phyloP scores from a whole-genome alignment of 1,140 invertebrate genomes.

The Micrasema minimum region DNA sequence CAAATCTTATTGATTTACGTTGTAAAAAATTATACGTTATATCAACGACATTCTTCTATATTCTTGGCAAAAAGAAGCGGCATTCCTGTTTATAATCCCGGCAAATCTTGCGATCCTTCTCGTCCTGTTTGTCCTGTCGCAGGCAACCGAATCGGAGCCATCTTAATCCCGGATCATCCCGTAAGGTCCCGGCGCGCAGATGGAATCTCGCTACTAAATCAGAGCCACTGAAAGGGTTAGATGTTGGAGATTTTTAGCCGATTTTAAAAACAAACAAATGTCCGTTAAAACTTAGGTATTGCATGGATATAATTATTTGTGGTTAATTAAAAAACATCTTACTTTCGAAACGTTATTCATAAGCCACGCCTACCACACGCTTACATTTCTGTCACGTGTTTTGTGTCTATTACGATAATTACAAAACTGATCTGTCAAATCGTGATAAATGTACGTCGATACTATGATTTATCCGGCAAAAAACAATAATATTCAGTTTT shows the following conservation, averaged over 20 bases:
- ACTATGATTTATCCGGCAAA: too few species aligned
- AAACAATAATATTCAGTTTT: too few species aligned
- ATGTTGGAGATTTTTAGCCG: not conserved
- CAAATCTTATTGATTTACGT: too few species aligned
- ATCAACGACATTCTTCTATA: too few species aligned
- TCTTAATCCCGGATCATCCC: constrained; percentile 37
- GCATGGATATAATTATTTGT: not conserved
- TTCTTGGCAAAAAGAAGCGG: too few species aligned
- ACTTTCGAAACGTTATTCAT: not conserved
- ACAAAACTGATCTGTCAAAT: too few species aligned
- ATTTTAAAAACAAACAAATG: not conserved
- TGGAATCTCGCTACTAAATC: constrained; percentile 32
- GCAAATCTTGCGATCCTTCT: not conserved
- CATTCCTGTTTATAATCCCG: too few species aligned
- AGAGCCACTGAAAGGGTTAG: not conserved
- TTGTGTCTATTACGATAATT: too few species aligned
- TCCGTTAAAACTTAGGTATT: not conserved
- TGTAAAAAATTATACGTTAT: too few species aligned
- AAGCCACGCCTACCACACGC: not conserved
- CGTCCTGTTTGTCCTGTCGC: not conserved
- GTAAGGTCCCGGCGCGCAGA: constrained; percentile 17
- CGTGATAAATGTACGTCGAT: too few species aligned
- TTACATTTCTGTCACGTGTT: too few species aligned
- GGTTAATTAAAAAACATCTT: too few species aligned
- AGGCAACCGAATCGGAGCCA: constrained; percentile 6